Evolutionary conservation across 2,113 vertebrate species (phyloP).

Genomic region (Apodemus speciosus): DNA sequence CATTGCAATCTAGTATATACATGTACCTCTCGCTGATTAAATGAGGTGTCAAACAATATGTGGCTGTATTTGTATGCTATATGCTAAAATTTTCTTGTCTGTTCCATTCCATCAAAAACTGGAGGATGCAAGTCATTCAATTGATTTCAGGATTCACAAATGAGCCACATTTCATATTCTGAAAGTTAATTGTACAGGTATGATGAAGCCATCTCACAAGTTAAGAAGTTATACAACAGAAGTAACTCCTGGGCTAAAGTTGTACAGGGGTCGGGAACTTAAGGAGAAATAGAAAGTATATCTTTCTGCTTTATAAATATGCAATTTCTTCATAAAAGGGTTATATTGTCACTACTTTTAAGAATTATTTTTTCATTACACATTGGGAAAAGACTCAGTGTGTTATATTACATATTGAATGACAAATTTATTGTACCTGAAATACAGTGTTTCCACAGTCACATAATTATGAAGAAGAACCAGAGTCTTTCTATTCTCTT

Average conservation of each 20-base stretch:
- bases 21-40: background rate
- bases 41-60: background rate
- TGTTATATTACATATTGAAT: background rate
- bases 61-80: slow-evolving; percentile 17
- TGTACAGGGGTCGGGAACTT: background rate
- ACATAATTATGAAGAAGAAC: background rate
- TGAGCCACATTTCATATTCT: background rate
- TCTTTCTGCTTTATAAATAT: slow-evolving; percentile 4
- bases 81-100: slow-evolving; percentile 45
- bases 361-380: slow-evolving; percentile 21
- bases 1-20: background rate
- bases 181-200: background rate
- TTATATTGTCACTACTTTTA: slow-evolving; percentile 15
- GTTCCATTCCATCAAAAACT: slow-evolving; percentile 31
- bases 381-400: slow-evolving; percentile 31
- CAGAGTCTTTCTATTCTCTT: background rate
- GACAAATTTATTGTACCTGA: slow-evolving; percentile 53
- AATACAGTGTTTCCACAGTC: slow-evolving; percentile 8
- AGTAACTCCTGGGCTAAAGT: background rate
- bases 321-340: slow-evolving; percentile 43
- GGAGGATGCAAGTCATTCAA: slow-evolving; percentile 3
- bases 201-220: background rate
- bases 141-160: slow-evolving; percentile 31
- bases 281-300: slow-evolving; percentile 14
- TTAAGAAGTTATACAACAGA: slow-evolving; percentile 10